Base-by-base conservation (phyloP, 2,797 vertebrate genomes). In the Octomys mimax region DNA sequence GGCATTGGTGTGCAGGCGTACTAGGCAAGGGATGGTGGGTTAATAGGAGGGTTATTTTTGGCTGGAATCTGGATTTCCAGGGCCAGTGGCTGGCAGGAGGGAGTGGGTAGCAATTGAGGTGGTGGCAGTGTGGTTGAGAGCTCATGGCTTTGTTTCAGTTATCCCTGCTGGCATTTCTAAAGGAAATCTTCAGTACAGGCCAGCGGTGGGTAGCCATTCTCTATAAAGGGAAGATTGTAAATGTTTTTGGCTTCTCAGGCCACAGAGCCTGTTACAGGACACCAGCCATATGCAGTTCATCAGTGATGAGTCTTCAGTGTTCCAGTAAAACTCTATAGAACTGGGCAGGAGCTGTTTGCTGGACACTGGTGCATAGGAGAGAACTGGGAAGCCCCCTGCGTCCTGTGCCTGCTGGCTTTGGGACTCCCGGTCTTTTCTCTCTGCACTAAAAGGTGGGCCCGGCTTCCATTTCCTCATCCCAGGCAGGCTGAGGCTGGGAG, bases 361-460 rank as follows among this genome's bases (percentile, higher is more conserved):
- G 66, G 61, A 9, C 0, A 1, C 10, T 14, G 49, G 33, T 24
- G 1, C 4, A 54, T 31, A 42, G 79, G 68, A 33, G 36, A 84
- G 84, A 84, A 19, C 11, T 66, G 73, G 81, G n/a, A n/a, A n/a
- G 49, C 14, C 4, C 10, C 64, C 64, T 26, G 33, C 49, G 22
- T 31, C 21, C 70, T 19, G 61, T 19, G 22, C 39, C 70, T 33
- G 22, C 11, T n/a, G 18, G 33, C 10, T 4, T 8, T n/a, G 4
- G 46, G 46, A 39, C 7, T 36, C 61, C 13, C 31, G n/a, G n/a
- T 73, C 68, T 73, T 57, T 18, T 2, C 21, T 26, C 1, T 70
- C 26, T 70, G 49, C 0, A 14, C 26, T n/a, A 0, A 5, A 57
- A 59, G 49, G 2, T 2, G n/a, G 28, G 1, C 54, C 1, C 13